These are phyloP conservation scores for Polydrusus cervinus DNA, from an alignment of 2,888 invertebrate species.

Conservation along the genomic window DNA sequence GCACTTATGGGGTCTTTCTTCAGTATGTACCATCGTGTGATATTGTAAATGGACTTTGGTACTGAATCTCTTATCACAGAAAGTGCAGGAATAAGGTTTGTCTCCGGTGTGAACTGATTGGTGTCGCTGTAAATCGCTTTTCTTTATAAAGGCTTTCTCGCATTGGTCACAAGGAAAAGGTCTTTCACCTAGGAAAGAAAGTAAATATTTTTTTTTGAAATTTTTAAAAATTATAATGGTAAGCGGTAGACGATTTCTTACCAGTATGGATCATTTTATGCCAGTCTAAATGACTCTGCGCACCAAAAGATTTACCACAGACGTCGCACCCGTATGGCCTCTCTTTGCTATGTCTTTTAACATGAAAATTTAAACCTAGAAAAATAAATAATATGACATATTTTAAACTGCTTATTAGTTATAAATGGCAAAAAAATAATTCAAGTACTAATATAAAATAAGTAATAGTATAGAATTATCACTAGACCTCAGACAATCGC, in stretches of 20 bases:
- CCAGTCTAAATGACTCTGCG: slow-evolving; percentile 64
- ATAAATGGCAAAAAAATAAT: too few relatives aligned
- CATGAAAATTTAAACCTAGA: slow-evolving; percentile 61
- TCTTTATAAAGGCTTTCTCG: slow-evolving; percentile 63
- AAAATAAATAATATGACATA: too few relatives aligned
- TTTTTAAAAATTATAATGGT: too few relatives aligned
- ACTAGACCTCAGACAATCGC: too few relatives aligned
- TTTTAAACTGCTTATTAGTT: too few relatives aligned
- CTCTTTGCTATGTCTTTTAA: slow-evolving; percentile 64
- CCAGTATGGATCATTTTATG: slow-evolving; percentile 65
- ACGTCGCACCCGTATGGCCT: slow-evolving; percentile 64
- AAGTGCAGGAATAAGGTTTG: slow-evolving; percentile 61
- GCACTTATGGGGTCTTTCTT: slow-evolving; percentile 64
- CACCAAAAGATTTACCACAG: slow-evolving; percentile 63
- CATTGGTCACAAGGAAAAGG: slow-evolving; percentile 63
- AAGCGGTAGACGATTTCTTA: slow-evolving; percentile 43
- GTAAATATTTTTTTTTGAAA: not conserved
- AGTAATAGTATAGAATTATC: too few relatives aligned
- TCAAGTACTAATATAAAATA: too few relatives aligned
- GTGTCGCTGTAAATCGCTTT: slow-evolving; percentile 64
- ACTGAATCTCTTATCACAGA: slow-evolving; percentile 64
- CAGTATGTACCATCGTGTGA: slow-evolving; percentile 64
- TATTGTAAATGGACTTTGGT: slow-evolving; percentile 62
- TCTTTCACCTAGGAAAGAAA: slow-evolving; percentile 59
- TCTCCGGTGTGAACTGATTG: slow-evolving; percentile 63